Evolutionary conservation across 1,140 invertebrate species (phyloP).

Genomic region (Cylas formicarius): DNA sequence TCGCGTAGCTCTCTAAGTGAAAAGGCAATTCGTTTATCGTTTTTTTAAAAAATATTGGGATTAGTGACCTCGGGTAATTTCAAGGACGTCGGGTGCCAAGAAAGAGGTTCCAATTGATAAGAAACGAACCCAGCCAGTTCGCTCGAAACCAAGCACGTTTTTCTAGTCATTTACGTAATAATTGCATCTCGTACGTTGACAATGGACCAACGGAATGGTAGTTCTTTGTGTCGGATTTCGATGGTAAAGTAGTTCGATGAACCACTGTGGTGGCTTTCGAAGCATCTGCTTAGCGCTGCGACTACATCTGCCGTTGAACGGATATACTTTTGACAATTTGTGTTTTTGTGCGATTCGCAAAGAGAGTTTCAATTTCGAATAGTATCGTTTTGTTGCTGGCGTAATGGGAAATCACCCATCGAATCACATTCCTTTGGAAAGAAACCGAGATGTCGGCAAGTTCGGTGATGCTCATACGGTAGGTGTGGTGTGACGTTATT

Average conservation of each 20-base stretch:
- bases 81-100: conserved; percentile 17
- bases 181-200: conserved; percentile 1
- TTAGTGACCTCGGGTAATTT: conserved; percentile 18
- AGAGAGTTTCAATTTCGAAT: too few species aligned
- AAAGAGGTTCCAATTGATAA: conserved; percentile 7
- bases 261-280: background rate
- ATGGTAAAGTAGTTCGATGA: background rate
- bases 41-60: too few species aligned
- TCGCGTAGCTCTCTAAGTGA: too few species aligned
- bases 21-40: too few species aligned
- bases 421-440: conserved; percentile 59
- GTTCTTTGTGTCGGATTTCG: background rate
- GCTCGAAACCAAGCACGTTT: background rate
- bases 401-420: conserved; percentile 63
- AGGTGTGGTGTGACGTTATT: too few species aligned
- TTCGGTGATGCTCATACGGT: conserved; percentile 36
- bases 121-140: conserved; percentile 1
- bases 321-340: conserved; percentile 9
- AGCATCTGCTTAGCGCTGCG: conserved; percentile 27
- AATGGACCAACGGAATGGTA: conserved; percentile 12
- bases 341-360: background rate
- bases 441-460: conserved; percentile 38
- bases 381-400: conserved; percentile 2
- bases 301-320: conserved; percentile 23
- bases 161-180: background rate